These are phyloP conservation scores for Pyrochroa serraticornis DNA, from an alignment of 2,888 invertebrate genomes.

Conservation along the genomic window DNA sequence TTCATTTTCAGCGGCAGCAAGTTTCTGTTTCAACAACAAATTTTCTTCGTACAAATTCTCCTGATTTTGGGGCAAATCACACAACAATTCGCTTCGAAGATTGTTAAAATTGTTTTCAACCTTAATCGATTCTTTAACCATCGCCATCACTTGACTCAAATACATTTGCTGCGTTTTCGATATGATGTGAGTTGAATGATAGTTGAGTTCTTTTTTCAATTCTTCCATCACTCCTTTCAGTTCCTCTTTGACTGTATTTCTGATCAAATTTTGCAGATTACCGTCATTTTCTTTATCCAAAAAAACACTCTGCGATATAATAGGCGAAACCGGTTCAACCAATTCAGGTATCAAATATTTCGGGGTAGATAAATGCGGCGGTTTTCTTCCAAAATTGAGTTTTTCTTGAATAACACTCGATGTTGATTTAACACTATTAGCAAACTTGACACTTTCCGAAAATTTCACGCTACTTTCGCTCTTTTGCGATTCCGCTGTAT, in stretches of 20 bases:
- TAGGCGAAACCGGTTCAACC: constrained; percentile 24
- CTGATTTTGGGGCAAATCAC: constrained; percentile 56
- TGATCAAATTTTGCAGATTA: constrained; percentile 10
- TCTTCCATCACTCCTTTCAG: constrained; percentile 37
- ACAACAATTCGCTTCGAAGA: constrained; percentile 37
- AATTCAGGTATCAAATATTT: constrained; percentile 21
- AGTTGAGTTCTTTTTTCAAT: constrained; percentile 41
- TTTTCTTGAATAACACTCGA: constrained; percentile 11
- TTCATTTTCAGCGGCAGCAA: constrained; percentile 57
- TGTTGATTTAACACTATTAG: constrained; percentile 6
- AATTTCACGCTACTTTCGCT: too few relatives aligned
- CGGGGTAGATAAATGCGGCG: constrained; percentile 32
- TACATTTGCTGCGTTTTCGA: constrained; percentile 44
- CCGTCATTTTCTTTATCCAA: background rate
- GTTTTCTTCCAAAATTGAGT: constrained; percentile 12
- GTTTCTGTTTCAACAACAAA: constrained; percentile 59
- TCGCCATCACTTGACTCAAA: constrained; percentile 48
- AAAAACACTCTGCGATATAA: constrained; percentile 4
- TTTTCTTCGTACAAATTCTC: constrained; percentile 61
- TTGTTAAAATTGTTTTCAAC: constrained; percentile 43
- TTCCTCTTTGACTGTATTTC: constrained; percentile 37
- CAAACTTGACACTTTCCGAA: background rate
- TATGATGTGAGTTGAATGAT: constrained; percentile 39
- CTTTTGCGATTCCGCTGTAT: background rate
- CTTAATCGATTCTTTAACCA: constrained; percentile 51